Percentiles rank a stretch among this genome's conserved stretches.
These are phyloP conservation scores for Heliocidaris tuberculata DNA, from an alignment of 35 echinoderm and acorn worm species.

Conservation along the genomic window DNA sequence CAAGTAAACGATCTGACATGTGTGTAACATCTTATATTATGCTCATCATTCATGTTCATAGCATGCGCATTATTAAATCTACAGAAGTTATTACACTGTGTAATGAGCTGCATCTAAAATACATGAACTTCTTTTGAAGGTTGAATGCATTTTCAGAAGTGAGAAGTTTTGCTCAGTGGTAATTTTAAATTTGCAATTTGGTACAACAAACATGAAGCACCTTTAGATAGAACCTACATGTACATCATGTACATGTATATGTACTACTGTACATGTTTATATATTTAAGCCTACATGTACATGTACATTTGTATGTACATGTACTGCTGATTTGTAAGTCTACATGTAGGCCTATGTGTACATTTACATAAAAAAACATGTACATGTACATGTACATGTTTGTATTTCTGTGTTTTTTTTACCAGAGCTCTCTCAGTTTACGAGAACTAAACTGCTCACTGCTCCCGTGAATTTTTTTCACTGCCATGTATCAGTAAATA, in stretches of 20 bases:
- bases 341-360: neutral
- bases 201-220: no score
- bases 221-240: neutral
- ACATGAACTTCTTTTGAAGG: neutral
- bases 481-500: no score
- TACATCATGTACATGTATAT: neutral
- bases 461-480: no score
- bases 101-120: neutral
- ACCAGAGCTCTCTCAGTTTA: no score
- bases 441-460: no score
- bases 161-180: no score
- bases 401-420: no score
- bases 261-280: neutral
- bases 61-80: neutral
- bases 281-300: neutral
- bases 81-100: neutral
- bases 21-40: neutral
- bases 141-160: no score
- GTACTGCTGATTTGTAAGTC: no score
- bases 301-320: neutral
- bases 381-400: no score
- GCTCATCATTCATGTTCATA: neutral
- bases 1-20: constrained; percentile 13
- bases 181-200: no score
- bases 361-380: no score